These are phyloP conservation scores for Hiodon tergisus DNA, from an alignment of 2,113 vertebrate genomes.

Conservation along the genomic window DNA sequence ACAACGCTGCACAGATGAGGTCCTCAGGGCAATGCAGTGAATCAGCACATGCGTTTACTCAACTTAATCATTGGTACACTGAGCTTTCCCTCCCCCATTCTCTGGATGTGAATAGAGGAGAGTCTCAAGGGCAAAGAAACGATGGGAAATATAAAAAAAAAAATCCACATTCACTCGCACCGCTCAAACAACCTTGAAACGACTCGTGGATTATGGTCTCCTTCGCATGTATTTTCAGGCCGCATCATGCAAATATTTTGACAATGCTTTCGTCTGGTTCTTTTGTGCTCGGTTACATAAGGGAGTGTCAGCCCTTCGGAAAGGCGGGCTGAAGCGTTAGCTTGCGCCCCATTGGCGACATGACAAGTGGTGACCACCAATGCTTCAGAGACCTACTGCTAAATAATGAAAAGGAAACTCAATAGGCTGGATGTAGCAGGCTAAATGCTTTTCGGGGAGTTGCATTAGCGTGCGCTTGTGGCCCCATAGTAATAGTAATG, in stretches of 20 bases:
- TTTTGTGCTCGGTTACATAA: slow-evolving; percentile 1
- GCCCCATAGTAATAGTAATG: neutral
- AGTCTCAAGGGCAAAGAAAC: slow-evolving; percentile 27
- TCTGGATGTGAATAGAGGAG: slow-evolving; percentile 24
- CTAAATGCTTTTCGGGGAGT: neutral
- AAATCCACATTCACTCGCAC: slow-evolving; percentile 1
- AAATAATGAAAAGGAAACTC: neutral
- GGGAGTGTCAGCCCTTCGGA: neutral
- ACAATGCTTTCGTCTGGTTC: neutral
- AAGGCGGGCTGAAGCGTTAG: too few species aligned
- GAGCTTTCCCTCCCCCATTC: slow-evolving; percentile 32
- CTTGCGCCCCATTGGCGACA: neutral
- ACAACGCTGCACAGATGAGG: slow-evolving; percentile 46
- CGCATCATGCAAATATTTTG: neutral
- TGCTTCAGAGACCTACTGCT: neutral
- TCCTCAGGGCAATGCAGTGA: slow-evolving; percentile 58
- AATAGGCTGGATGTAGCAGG: neutral
- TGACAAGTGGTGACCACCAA: neutral
- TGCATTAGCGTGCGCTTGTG: slow-evolving; percentile 26
- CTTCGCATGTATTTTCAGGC: neutral
- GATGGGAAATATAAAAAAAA: slow-evolving; percentile 20
- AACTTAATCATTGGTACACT: slow-evolving; percentile 45
- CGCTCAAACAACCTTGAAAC: slow-evolving; percentile 40
- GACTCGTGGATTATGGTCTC: slow-evolving; percentile 30
- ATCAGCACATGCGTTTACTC: slow-evolving; percentile 61